Percentiles rank a stretch among this genome's conserved stretches.
These are phyloP conservation scores for Zalophus californianus DNA, from an alignment of 2,797 vertebrate genomes.

Conservation along the genomic window DNA sequence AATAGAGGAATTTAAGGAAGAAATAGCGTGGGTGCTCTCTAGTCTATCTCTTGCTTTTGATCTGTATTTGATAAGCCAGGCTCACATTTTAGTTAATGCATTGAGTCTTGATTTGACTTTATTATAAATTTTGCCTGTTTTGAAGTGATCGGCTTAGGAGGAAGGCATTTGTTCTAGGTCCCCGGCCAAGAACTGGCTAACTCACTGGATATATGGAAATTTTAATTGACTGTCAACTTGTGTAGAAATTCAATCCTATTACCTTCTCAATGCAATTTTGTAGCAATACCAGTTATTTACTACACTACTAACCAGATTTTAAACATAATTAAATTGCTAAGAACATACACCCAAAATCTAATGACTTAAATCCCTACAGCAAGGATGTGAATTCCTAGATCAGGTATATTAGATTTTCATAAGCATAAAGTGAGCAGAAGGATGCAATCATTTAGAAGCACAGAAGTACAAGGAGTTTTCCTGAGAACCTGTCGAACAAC, in stretches of 20 bases:
- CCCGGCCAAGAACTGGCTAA: conserved; percentile 81
- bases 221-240: conserved; percentile 89
- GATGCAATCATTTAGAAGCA: background rate
- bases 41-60: conserved; percentile 67
- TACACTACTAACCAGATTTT: conserved; percentile 87
- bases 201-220: conserved; percentile 87
- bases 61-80: conserved; percentile 79
- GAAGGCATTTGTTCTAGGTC: conserved; percentile 78
- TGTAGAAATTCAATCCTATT: conserved; percentile 87
- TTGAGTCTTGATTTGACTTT: conserved; percentile 82
- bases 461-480: background rate
- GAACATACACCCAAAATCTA: conserved; percentile 83
- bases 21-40: conserved; percentile 70
- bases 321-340: conserved; percentile 86
- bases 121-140: conserved; percentile 79
- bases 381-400: conserved; percentile 44
- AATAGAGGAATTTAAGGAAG: conserved; percentile 79
- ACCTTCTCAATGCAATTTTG: conserved; percentile 86
- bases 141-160: conserved; percentile 78
- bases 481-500: conserved; percentile 55
- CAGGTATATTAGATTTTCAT: conserved; percentile 31
- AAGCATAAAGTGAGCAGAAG: conserved; percentile 29
- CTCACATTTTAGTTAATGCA: conserved; percentile 68
- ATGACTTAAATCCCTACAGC: conserved; percentile 69
- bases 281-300: conserved; percentile 87